phyloP scores from a whole-genome alignment of 2,113 vertebrate genomes.

The Pteruthius melanotis region DNA sequence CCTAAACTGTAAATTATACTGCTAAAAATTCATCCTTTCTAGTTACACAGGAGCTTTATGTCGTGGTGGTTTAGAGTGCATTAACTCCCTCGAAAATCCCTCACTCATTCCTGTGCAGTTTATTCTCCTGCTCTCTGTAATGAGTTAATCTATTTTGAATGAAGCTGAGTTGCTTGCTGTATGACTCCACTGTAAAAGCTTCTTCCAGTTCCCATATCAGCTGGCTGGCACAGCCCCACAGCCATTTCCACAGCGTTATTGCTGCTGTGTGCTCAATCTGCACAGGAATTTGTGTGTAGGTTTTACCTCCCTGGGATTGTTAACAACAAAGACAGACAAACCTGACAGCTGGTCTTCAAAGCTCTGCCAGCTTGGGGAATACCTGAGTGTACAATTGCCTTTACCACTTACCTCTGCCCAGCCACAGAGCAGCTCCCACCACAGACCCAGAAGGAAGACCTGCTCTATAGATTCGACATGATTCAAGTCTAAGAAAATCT shows the following conservation, averaged over 20 bases:
- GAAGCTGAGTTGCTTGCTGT: background rate
- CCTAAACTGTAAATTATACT: background rate
- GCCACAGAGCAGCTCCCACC: background rate
- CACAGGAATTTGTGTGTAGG: rapidly evolving
- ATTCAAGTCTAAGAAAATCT: background rate
- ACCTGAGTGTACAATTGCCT: background rate
- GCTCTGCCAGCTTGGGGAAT: background rate
- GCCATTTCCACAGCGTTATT: background rate
- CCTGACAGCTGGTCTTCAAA: background rate
- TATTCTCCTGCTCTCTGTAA: background rate
- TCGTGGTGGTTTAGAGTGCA: background rate
- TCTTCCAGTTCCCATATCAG: background rate
- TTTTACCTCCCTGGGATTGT: background rate
- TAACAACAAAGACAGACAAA: background rate
- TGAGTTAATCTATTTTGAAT: slow-evolving; percentile 13
- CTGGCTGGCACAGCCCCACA: background rate
- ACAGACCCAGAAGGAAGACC: background rate
- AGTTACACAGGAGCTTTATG: background rate
- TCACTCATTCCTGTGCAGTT: background rate
- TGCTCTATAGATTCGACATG: background rate
- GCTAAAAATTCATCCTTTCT: background rate
- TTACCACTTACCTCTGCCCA: background rate
- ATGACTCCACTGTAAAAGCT: background rate
- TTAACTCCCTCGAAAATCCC: slow-evolving; percentile 2
- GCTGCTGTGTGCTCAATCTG: background rate